A percentile compares a stretch with the other conserved stretches of the same genome.
These are phyloP conservation scores for Platyrinchus mystaceus DNA, from an alignment of 2,797 vertebrate genomes.

Conservation along the genomic window DNA sequence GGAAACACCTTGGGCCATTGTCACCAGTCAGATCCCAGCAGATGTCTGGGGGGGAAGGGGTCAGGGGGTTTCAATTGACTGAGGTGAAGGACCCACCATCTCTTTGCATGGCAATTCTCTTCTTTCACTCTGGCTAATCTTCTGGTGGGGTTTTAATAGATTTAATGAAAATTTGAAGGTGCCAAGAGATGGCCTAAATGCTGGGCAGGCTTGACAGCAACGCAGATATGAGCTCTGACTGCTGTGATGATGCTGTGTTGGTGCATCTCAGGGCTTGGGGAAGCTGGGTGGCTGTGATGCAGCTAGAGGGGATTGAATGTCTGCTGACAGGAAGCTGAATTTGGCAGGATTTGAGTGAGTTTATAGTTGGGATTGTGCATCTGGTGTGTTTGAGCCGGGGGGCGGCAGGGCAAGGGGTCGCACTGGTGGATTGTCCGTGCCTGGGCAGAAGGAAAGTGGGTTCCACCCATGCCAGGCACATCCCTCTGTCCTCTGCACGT, in stretches of 20 bases:
- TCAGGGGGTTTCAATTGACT: fast-evolving
- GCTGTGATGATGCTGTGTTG: fast-evolving
- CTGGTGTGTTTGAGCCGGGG: background rate
- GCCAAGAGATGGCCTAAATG: background rate
- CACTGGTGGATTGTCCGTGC: background rate
- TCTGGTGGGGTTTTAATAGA: background rate
- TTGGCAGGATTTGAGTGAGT: background rate
- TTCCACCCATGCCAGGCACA: fast-evolving
- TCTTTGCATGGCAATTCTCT: background rate
- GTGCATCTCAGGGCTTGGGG: background rate
- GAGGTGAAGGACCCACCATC: background rate
- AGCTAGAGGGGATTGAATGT: background rate
- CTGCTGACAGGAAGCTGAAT: background rate
- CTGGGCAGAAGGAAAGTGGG: background rate
- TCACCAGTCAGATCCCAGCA: fast-evolving
- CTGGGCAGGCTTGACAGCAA: background rate
- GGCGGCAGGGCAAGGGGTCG: fast-evolving
- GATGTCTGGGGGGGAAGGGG: background rate
- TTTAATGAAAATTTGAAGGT: background rate
- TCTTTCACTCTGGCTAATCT: background rate
- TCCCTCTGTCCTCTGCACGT: background rate
- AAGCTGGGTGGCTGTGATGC: fast-evolving
- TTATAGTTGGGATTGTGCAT: background rate
- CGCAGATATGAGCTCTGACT: background rate
- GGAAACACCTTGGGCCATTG: background rate